Evolutionary conservation across 1,140 invertebrate genomes (phyloP), one percentile per base, ranked within the genome.

Genomic region (Bombus impatiens): DNA sequence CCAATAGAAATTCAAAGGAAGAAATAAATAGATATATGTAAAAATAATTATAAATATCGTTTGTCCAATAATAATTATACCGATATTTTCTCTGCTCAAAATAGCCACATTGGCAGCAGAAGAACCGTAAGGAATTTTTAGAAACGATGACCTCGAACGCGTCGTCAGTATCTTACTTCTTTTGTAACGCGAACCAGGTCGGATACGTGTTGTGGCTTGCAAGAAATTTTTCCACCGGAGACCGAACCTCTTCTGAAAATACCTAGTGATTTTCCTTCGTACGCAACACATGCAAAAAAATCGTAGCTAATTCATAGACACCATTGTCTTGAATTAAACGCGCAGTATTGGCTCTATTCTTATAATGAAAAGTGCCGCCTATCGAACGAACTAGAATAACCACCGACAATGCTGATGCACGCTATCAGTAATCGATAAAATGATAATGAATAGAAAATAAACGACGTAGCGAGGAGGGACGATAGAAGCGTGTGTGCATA

Each of bases 361-460:
- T 35, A 28, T 44, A 44, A 67, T 44, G 77, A 78, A 67, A 67
- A 78, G 77, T 18, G n/a, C 67, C 59, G 37, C 32, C 28, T 25
- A 25, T 32, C 28, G 59, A 78, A 67, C 59, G n/a, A 67, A 44
- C 59, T 22, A 42, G 37, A 67, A 62, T 78, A 78, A 67, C 59
- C 53, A 78, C 28, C 28, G 40, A 35, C 77, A 40, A 65, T 18
- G 59, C 40, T 35, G 15, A 32, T 78, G 77, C 77, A 67, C 59
- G 59, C 18, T 44, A 78, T 78, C 37, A 78, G 18, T 44, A 78
- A 78, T 78, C 77, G n/a, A 78, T 78, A 78, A 78, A 18, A 67
- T 78, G 59, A 78, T 44, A 53, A 53, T 53, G 47, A 78, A 78
- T 62, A 25, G 40, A 13, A n/a, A 42, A 67, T 25, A 67, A 67